These are phyloP conservation scores for Apolygus lucorum DNA, from an alignment of 1,140 invertebrate genomes.

Conservation along the genomic window DNA sequence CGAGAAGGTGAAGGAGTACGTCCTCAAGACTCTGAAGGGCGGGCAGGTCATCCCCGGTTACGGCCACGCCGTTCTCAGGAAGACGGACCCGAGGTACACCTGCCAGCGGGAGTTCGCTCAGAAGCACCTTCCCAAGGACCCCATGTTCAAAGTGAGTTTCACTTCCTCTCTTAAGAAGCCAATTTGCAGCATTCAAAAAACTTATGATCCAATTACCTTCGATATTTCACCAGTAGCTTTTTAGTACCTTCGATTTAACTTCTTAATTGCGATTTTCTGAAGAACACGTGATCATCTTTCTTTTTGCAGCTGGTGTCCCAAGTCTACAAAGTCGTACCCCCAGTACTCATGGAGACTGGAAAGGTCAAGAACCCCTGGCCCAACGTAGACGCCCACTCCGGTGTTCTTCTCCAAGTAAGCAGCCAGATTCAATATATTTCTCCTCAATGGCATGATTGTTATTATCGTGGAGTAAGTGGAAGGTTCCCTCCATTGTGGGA, in stretches of 20 bases:
- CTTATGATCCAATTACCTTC: no score
- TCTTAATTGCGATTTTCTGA: no score
- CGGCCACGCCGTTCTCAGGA: constrained; percentile 91
- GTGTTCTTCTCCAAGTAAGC: constrained; percentile 71
- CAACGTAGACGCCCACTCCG: constrained; percentile 96
- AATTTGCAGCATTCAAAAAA: no score
- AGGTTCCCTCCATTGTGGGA: no score
- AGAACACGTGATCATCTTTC: no score
- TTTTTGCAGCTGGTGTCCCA: constrained; percentile 67
- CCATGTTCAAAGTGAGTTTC: constrained; percentile 64
- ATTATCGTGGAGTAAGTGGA: no score
- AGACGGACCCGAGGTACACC: constrained; percentile 91
- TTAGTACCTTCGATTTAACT: no score
- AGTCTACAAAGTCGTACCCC: constrained; percentile 90
- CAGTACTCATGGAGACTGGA: constrained; percentile 83
- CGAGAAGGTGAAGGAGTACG: constrained; percentile 83
- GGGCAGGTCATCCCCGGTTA: constrained; percentile 95
- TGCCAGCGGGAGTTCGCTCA: constrained; percentile 92
- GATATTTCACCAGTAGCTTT: no score
- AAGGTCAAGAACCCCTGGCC: constrained; percentile 99
- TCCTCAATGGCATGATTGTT: no score
- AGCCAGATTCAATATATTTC: no score
- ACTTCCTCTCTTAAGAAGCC: no score
- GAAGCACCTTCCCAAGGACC: constrained; percentile 88
- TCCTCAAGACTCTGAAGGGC: constrained; percentile 89